These are phyloP conservation scores for Phortica magna DNA, from an alignment of 2,888 invertebrate genomes.

Conservation along the genomic window DNA sequence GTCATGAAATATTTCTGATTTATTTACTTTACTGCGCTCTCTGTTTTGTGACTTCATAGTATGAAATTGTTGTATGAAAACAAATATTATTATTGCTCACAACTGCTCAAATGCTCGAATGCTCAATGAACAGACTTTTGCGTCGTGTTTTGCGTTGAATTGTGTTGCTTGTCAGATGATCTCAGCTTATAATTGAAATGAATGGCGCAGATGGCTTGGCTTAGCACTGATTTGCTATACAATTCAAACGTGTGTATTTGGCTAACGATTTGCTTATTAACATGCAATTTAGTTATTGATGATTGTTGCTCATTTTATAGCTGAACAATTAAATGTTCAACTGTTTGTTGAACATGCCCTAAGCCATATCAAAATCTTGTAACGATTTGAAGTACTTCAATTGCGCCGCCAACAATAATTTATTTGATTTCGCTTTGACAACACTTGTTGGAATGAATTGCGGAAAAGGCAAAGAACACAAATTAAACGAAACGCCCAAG, in stretches of 20 bases:
- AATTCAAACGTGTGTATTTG: not conserved
- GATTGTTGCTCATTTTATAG: not conserved
- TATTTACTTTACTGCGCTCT: not conserved
- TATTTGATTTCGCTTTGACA: not conserved
- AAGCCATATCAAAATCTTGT: not conserved
- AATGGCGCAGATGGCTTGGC: not conserved
- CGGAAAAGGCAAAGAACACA: slow-evolving; percentile 34
- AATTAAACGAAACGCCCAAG: not conserved
- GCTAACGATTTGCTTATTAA: not conserved
- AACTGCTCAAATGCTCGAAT: not conserved
- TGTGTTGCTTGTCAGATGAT: slow-evolving; percentile 9
- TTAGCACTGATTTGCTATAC: not conserved
- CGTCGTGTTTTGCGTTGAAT: not conserved
- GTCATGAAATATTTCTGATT: slow-evolving; percentile 37
- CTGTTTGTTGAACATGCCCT: not conserved
- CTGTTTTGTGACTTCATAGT: not conserved
- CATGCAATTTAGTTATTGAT: slow-evolving; percentile 6
- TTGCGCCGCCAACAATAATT: slow-evolving; percentile 29
- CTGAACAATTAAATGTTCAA: not conserved
- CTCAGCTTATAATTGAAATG: slow-evolving; percentile 10
- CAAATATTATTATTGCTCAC: slow-evolving; percentile 8
- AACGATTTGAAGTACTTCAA: not conserved
- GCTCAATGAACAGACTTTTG: not conserved
- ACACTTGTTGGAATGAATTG: not conserved
- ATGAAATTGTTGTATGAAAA: slow-evolving; percentile 45